Conservation (phyloP, 2,113 vertebrate genomes). For the Gasterosteus aculeatus region DNA sequence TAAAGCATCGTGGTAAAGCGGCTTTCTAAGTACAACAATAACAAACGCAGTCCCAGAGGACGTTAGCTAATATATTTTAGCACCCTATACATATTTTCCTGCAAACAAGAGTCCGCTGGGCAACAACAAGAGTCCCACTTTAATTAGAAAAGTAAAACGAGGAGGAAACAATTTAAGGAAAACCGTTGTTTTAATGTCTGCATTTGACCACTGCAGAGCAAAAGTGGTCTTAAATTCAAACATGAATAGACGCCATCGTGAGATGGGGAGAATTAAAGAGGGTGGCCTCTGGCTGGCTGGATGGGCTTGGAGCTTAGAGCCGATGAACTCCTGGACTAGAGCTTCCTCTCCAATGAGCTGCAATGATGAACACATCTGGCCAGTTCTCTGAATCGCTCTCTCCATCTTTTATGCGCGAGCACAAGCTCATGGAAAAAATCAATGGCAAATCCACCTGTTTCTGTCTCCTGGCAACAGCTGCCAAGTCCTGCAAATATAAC, state of each 20-base stretch:
- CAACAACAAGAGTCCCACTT: background rate
- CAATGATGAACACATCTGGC: constrained; percentile 63
- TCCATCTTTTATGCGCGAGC: constrained; percentile 24
- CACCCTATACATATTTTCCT: background rate
- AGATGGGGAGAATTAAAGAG: constrained; percentile 9
- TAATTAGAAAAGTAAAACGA: background rate
- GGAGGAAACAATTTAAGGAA: background rate
- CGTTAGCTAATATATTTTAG: constrained; percentile 2
- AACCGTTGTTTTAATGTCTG: background rate
- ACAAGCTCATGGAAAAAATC: constrained; percentile 44
- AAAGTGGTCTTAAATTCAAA: background rate
- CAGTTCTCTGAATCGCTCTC: constrained; percentile 18
- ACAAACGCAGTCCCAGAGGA: constrained; percentile 8
- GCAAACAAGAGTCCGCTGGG: background rate
- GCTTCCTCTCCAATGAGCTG: constrained; percentile 61
- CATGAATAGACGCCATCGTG: background rate
- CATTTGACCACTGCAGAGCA: background rate
- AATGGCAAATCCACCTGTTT: constrained; percentile 45
- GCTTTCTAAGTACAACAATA: constrained; percentile 6
- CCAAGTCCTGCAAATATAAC: constrained; percentile 19
- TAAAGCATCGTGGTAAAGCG: constrained; percentile 21
- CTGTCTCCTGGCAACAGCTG: constrained; percentile 41
- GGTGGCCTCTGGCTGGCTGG: background rate
- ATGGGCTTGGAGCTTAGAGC: constrained; percentile 10
- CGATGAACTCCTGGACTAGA: constrained; percentile 46